phyloP scores from a whole-genome alignment of 2,888 invertebrate species.

The Drosophila niveifrons region DNA sequence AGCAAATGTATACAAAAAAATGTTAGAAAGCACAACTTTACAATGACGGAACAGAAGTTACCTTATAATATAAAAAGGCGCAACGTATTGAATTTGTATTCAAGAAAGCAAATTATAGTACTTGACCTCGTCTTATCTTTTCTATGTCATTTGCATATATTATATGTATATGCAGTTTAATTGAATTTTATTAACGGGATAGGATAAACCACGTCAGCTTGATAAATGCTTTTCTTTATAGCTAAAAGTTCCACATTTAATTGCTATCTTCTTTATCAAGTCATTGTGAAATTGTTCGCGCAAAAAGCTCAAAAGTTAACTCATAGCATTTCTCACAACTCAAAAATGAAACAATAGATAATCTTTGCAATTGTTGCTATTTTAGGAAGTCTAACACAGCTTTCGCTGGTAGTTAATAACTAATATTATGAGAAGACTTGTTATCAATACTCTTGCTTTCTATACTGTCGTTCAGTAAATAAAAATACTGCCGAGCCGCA shows the following conservation, averaged over 20 bases:
- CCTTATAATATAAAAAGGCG: neutral
- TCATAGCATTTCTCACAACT: neutral
- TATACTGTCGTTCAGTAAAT: conserved; percentile 52
- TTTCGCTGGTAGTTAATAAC: neutral
- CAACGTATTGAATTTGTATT: too few relatives aligned
- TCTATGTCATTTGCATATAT: too few relatives aligned
- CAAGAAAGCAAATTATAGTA: neutral
- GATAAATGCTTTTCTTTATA: neutral
- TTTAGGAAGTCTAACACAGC: too few relatives aligned
- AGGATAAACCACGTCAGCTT: neutral
- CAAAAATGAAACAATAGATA: neutral
- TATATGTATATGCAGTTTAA: too few relatives aligned
- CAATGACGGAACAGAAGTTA: neutral
- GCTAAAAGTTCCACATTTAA: conserved; percentile 3
- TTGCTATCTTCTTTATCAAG: conserved; percentile 4
- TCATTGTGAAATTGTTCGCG: conserved; percentile 16
- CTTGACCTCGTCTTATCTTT: too few relatives aligned
- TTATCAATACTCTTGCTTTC: conserved; percentile 41
- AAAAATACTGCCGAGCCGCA: conserved; percentile 62
- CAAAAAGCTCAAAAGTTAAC: conserved; percentile 15
- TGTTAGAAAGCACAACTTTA: conserved; percentile 3
- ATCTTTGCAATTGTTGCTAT: too few relatives aligned
- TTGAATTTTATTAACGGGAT: too few relatives aligned
- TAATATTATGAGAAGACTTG: neutral
- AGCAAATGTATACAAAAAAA: conserved; percentile 15